Conservation (phyloP, 2,113 vertebrate species). For the Megalops atlanticus region DNA sequence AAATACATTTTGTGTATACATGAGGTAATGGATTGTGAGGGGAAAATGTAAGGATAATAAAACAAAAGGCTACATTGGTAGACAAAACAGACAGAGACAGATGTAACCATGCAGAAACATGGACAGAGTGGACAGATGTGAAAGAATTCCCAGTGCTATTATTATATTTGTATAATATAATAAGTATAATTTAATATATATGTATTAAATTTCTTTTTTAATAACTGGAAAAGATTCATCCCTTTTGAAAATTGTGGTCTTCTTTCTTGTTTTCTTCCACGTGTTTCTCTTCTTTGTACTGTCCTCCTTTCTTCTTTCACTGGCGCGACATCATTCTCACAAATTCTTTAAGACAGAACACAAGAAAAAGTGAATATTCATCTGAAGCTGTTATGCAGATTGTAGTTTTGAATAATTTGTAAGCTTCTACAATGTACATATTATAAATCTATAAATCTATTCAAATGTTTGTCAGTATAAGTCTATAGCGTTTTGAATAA, state of each 20-base stretch:
- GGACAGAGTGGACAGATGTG: too few species aligned
- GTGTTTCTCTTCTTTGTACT: neutral
- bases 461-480: too few species aligned
- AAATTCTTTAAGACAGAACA: slow-evolving; percentile 58
- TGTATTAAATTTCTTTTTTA: neutral
- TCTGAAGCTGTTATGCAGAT: neutral
- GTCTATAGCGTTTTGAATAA: neutral
- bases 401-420: neutral
- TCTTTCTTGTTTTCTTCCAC: neutral
- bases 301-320: slow-evolving; percentile 35
- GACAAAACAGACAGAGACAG: neutral
- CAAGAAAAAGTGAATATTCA: neutral
- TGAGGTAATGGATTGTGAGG: neutral
- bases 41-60: neutral
- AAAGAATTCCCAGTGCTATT: too few species aligned
- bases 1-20: neutral
- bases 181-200: neutral
- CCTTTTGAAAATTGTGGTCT: neutral
- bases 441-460: neutral
- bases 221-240: neutral
- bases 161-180: too few species aligned
- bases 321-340: slow-evolving; percentile 70
- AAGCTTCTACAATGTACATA: neutral
- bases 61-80: neutral
- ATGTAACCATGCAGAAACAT: neutral